Percentiles rank a stretch among this genome's conserved stretches.
Evolutionary conservation across 2,888 invertebrate species (phyloP).

Genomic region (Esperia sulphurella): DNA sequence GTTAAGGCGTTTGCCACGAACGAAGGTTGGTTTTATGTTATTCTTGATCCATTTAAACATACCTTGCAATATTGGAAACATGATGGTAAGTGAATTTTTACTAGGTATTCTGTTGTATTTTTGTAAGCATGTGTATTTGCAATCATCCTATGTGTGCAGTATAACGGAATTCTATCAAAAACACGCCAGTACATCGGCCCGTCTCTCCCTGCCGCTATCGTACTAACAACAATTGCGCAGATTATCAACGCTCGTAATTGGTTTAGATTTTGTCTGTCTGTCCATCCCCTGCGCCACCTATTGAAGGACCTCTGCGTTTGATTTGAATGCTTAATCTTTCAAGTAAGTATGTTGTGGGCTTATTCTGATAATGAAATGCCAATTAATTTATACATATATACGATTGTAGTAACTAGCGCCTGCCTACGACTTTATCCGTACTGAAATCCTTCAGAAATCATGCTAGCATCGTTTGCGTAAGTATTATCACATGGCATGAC

Average conservation of each 20-base stretch:
- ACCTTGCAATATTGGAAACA: too few species aligned
- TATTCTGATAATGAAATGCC: neutral
- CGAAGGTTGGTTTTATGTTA: too few species aligned
- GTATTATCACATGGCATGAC: too few species aligned
- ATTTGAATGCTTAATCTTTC: slow-evolving; percentile 48
- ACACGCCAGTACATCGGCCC: slow-evolving; percentile 27
- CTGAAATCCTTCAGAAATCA: too few species aligned
- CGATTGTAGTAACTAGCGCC: too few species aligned
- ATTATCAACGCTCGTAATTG: slow-evolving; percentile 69
- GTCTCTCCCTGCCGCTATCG: slow-evolving; percentile 31
- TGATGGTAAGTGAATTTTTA: too few species aligned
- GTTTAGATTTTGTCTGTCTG: slow-evolving; percentile 55
- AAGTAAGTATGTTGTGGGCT: slow-evolving; percentile 1
- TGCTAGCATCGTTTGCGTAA: too few species aligned
- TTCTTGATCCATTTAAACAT: too few species aligned
- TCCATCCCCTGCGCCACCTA: slow-evolving; percentile 27
- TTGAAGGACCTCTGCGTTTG: slow-evolving; percentile 36
- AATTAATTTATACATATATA: neutral
- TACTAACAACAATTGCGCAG: slow-evolving; percentile 43
- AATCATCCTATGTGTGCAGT: slow-evolving; percentile 11
- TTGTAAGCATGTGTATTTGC: neutral
- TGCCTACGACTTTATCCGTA: too few species aligned
- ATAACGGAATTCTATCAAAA: slow-evolving; percentile 43
- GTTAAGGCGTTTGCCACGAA: too few species aligned
- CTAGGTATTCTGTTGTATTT: too few species aligned